These are phyloP conservation scores for Drosophila bipectinata DNA, from an alignment of 1,140 invertebrate genomes.

Conservation along the genomic window DNA sequence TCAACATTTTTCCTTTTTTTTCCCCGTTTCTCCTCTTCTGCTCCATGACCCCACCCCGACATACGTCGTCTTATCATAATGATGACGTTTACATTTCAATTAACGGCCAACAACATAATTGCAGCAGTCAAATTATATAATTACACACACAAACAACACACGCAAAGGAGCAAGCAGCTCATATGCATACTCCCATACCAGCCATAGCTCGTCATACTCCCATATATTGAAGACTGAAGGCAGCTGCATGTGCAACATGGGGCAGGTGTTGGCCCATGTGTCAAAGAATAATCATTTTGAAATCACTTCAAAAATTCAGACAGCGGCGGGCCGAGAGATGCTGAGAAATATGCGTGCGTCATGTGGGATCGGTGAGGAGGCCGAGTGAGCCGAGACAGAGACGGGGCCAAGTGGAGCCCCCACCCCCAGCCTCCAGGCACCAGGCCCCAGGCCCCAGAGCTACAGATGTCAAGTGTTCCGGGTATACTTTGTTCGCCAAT, in stretches of 20 bases:
- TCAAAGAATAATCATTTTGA: constrained; percentile 80
- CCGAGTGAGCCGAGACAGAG: no score
- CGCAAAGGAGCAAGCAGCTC: constrained; percentile 29
- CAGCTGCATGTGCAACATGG: constrained; percentile 67
- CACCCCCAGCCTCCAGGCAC: no score
- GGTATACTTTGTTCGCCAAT: constrained; percentile 13
- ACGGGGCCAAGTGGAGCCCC: no score
- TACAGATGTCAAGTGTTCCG: constrained; percentile 53
- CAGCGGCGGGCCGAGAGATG: constrained; percentile 38
- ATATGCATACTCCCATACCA: constrained; percentile 20
- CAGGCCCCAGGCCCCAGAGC: neutral
- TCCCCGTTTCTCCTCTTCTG: neutral
- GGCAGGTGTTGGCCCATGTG: constrained; percentile 78
- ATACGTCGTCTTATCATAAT: constrained; percentile 71
- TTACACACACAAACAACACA: constrained; percentile 72
- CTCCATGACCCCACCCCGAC: constrained; percentile 1
- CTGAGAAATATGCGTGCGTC: constrained; percentile 65
- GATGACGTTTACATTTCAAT: constrained; percentile 81
- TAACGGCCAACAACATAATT: constrained; percentile 78
- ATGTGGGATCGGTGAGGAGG: neutral
- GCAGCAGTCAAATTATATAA: constrained; percentile 81
- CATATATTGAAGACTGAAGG: constrained; percentile 15
- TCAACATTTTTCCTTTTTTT: neutral
- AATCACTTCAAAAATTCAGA: constrained; percentile 68
- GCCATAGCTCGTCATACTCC: neutral